A percentile compares a stretch with the other conserved stretches of the same genome.
These are phyloP conservation scores for Aporophyla nigra DNA, from an alignment of 2,888 invertebrate species.

Conservation along the genomic window DNA sequence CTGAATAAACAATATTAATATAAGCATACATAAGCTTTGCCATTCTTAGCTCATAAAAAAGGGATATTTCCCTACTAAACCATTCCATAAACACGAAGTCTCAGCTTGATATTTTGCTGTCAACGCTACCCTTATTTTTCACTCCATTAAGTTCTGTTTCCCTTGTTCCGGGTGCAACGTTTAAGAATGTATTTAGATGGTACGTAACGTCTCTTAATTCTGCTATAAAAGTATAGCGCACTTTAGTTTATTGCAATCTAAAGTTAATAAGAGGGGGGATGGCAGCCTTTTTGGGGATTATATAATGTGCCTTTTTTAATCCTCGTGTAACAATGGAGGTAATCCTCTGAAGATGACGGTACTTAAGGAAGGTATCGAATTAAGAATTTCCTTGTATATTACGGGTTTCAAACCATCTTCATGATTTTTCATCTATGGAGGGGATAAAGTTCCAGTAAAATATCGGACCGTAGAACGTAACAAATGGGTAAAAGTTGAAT, in stretches of 20 bases:
- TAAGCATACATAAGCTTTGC: slow-evolving; percentile 84
- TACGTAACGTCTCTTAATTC: slow-evolving; percentile 85
- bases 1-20: slow-evolving; percentile 86
- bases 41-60: slow-evolving; percentile 89
- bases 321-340: slow-evolving; percentile 55
- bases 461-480: neutral
- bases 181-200: slow-evolving; percentile 66
- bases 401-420: slow-evolving; percentile 19
- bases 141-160: slow-evolving; percentile 59
- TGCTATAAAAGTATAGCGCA: slow-evolving; percentile 87
- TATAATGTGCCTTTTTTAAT: slow-evolving; percentile 65
- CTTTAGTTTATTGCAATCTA: slow-evolving; percentile 89
- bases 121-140: slow-evolving; percentile 58
- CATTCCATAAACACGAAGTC: slow-evolving; percentile 84
- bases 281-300: slow-evolving; percentile 69
- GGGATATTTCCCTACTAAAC: slow-evolving; percentile 88
- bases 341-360: slow-evolving; percentile 54
- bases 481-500: neutral
- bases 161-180: neutral
- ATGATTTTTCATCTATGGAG: slow-evolving; percentile 24
- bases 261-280: slow-evolving; percentile 84
- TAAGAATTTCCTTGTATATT: slow-evolving; percentile 29
- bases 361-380: slow-evolving; percentile 57
- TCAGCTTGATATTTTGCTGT: slow-evolving; percentile 63
- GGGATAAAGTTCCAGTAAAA: neutral